Conservation (phyloP, 1,140 invertebrate genomes). For the Eueides isabella region DNA sequence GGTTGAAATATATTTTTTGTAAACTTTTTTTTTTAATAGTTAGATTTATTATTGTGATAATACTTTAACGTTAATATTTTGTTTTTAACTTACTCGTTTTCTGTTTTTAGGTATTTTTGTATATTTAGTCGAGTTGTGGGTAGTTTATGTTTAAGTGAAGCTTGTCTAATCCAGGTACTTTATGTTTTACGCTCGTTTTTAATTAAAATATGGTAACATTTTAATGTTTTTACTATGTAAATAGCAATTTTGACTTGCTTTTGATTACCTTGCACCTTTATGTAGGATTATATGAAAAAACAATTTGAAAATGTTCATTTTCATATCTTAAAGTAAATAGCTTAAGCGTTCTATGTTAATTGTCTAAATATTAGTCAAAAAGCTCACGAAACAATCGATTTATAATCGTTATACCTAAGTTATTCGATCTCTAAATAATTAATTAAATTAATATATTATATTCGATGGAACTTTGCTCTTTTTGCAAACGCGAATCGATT, state of each 20-base stretch:
- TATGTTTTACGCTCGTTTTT: neutral
- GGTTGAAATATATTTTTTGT: constrained; percentile 33
- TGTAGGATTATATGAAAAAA: neutral
- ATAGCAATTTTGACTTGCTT: neutral
- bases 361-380: neutral
- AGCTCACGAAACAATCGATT: constrained; percentile 1
- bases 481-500: neutral
- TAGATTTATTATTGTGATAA: constrained; percentile 47
- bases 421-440: constrained; percentile 9
- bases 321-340: neutral
- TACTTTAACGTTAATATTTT: constrained; percentile 44
- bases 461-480: neutral
- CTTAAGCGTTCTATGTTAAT: neutral
- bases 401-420: constrained; percentile 12
- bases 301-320: neutral
- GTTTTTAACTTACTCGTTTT: constrained; percentile 19
- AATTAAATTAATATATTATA: neutral
- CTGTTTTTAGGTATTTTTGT: constrained; percentile 26
- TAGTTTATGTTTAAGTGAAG: constrained; percentile 5
- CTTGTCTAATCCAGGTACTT: neutral
- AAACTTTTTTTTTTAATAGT: constrained; percentile 39
- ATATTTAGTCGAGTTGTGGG: neutral
- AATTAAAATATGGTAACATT: constrained; percentile 2
- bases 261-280: neutral
- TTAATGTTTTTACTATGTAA: neutral